Base-by-base conservation (phyloP, 2,113 vertebrate genomes). In the Rhea pennata region DNA sequence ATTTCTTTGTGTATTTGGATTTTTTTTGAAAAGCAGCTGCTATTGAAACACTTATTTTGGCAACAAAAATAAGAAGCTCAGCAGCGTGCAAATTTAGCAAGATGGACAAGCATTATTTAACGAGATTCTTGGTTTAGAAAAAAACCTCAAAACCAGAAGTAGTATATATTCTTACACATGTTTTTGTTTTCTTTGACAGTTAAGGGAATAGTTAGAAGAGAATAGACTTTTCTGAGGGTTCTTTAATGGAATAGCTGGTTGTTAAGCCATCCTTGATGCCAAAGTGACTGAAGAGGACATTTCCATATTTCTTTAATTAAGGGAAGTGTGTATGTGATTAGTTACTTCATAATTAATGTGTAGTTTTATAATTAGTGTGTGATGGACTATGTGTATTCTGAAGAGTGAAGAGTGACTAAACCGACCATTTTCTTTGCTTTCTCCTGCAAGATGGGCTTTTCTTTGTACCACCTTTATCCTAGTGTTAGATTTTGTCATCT, bases 11-110 rank as follows among this genome's bases (percentile, higher is more conserved):
- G 44, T 74, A 33, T 67, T 87, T 21, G 3, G 44, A 4, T 69
- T 73, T 29, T 48, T 90, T 85, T 73, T 39, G 81, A 83, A 92
- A 73, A 90, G 54, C 59, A 80, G 90, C 71, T 93, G 72, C 65
- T 74, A 9, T 73, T 70, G 65, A 64, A 80, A 75, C 51, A 11
- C 88, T 87, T 87, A 19, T 77, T 77, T 65, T 76, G 71, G 40
- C 73, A 77, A 64, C 58, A 77, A 53, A 69, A 93, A 71, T 82
- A 61, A 89, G 27, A 71, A 83, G 42, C 56, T 88, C 53, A 67
- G 50, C 56, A 75, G 11, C 9, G 16, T 79, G 56, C 29, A 31
- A 53, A 79, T 91, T 51, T 90, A 73, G 51, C 24, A 88, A 80
- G 59, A 56, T 2, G 81, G 58, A 16, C 53, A 36, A 36, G 36